phyloP scores from a whole-genome alignment of 2,888 invertebrate genomes.

The Leptothorax acervorum region DNA sequence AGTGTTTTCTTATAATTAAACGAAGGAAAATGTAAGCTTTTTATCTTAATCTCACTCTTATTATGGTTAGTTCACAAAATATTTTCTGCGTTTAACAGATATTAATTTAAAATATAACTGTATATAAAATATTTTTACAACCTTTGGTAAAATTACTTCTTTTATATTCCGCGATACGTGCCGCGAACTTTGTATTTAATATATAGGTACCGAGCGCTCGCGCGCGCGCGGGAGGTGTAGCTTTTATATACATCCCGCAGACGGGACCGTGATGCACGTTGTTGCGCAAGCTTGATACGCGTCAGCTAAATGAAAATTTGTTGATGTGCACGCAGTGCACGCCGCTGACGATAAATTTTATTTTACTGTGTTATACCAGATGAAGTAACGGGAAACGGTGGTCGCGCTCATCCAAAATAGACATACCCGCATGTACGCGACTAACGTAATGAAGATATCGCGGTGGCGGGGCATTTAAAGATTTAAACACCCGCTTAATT shows the following conservation, averaged over 20 bases:
- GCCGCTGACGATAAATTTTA: constrained; percentile 57
- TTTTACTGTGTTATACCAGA: constrained; percentile 47
- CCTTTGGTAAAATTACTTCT: neutral
- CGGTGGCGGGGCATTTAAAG: constrained; percentile 10
- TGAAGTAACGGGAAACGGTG: neutral
- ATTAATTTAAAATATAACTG: neutral
- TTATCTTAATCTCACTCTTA: neutral
- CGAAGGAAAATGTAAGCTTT: neutral
- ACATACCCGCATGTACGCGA: neutral
- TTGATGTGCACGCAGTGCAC: constrained; percentile 51
- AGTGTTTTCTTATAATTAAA: neutral
- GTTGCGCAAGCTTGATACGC: constrained; percentile 63
- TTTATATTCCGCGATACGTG: constrained; percentile 7
- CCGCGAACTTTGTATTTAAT: constrained; percentile 24
- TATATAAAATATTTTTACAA: constrained; percentile 2
- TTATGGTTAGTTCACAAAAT: neutral
- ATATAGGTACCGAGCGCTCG: neutral
- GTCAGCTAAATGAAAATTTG: constrained; percentile 70
- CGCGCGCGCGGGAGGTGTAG: neutral
- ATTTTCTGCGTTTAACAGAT: neutral
- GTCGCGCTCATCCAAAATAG: constrained; percentile 29
- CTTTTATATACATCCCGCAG: constrained; percentile 8
- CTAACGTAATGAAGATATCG: constrained; percentile 32
- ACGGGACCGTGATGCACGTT: constrained; percentile 32
- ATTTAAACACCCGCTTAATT: constrained; percentile 40